Evolutionary conservation across 2,113 vertebrate species (phyloP), one percentile per base, ranked within the genome.

Genomic region (Oreochromis spilurus): DNA sequence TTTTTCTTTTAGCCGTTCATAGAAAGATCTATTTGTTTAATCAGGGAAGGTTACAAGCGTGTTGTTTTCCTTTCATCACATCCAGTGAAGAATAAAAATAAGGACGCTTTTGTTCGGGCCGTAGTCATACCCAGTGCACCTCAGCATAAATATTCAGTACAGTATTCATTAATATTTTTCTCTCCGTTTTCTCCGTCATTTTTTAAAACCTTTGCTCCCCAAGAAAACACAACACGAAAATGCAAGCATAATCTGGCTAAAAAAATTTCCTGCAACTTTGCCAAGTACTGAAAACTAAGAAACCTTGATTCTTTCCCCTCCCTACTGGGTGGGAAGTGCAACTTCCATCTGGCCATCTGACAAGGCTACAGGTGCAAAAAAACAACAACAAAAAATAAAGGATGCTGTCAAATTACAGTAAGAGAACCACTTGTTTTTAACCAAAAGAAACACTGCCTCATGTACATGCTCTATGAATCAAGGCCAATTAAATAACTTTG

Each of bases 191-290:
- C 34, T 1, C 54, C 26, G 67, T 72, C 2, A 3, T 72, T 60
- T 82, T 80, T 87, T 48, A 52, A 67, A 57, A 89, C 83, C 86
- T 88, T 87, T 88, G 89, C 60, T 29, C 82, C 19, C 57, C 34
- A 79, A 24, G 19, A 78, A 84, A 87, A 72, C 65, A 65, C 12
- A 16, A 34, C 24, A 72, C 21, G 52, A 55, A 34, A 80, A 26
- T 2, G 17, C 40, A 45, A 62, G 52, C 17, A 67, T 84, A 58
- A 91, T 89, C 81, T 38, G 38, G 36, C 3, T 13, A 36, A 60
- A 62, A 87, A 89, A 82, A 55, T 85, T 19, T 87, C 50, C 43
- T 81, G 36, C 5, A 36, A 6, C 81, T 62, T 84, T 88, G 80
- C 70, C 86, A 86, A 92, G 87, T 78, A 53, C 34, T 43, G n/a